These are phyloP conservation scores for Patella ulyssiponensis DNA, from an alignment of 2,888 invertebrate species.

Conservation along the genomic window DNA sequence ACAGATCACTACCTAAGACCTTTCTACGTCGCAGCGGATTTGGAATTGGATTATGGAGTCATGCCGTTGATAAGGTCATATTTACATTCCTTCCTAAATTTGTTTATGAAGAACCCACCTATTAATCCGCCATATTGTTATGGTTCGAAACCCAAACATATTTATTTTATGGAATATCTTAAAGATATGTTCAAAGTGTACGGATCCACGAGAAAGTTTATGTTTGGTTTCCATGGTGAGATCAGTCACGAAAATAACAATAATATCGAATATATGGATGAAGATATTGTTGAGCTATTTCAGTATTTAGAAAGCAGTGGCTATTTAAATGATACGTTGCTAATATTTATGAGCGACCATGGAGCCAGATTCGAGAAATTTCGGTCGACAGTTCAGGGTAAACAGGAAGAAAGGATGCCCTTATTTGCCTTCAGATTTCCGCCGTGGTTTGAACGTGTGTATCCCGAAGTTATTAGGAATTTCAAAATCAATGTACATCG, in stretches of 20 bases:
- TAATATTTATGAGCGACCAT: slow-evolving; percentile 93
- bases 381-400: slow-evolving; percentile 90
- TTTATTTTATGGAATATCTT: slow-evolving; percentile 69
- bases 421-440: slow-evolving; percentile 87
- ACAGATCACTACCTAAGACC: slow-evolving; percentile 45
- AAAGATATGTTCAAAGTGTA: slow-evolving; percentile 78
- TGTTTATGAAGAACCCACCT: not conserved
- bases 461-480: slow-evolving; percentile 78
- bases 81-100: no score
- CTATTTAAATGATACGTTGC: slow-evolving; percentile 82
- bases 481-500: slow-evolving; percentile 78
- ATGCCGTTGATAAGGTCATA: no score
- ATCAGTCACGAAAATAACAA: slow-evolving; percentile 92
- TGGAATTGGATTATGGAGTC: slow-evolving; percentile 23
- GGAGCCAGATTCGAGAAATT: slow-evolving; percentile 85
- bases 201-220: slow-evolving; percentile 77
- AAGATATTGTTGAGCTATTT: slow-evolving; percentile 78
- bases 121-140: slow-evolving; percentile 75
- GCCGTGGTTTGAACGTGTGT: slow-evolving; percentile 77
- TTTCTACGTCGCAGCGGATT: not conserved
- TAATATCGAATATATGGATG: slow-evolving; percentile 82
- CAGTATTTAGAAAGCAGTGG: slow-evolving; percentile 76
- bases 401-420: slow-evolving; percentile 90
- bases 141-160: slow-evolving; percentile 78
- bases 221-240: slow-evolving; percentile 87